Base-by-base conservation (phyloP, 2,888 invertebrate species). In the Amphipoea lucens region DNA sequence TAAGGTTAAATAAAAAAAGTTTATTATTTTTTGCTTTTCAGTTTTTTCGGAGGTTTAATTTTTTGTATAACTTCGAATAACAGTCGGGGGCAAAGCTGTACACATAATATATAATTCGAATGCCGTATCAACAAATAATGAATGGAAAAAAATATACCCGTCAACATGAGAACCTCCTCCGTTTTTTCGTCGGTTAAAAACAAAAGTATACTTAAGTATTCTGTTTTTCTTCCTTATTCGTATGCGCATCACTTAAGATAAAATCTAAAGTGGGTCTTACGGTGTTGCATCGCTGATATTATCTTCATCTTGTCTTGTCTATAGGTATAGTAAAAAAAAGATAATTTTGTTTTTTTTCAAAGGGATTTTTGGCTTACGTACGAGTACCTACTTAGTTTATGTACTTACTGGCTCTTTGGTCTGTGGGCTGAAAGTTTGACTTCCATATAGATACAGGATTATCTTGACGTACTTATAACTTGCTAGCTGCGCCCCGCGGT, bases 191-290 rank as follows among this genome's bases (percentile, higher is more conserved):
- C 29, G 29, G 29, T 29, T 29, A 29, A 29, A 29, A 74, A 75
- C 63, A 84, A 70, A 72, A 75, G 23, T 72, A 60, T 76, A 79
- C 74, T 65, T 69, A 71, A 72, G 62, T 66, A 71, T 85, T 85
- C 48, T 76, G 74, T 85, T 79, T 76, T 78, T 45, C 57, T 67
- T 17, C 62, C 66, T 67, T 48, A 51, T 76, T 77, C 72, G 29
- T 76, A 79, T 62, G 65, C 74, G 51, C 76, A 79, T 85, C 51
- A 74, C 74, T 85, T 74, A 70, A 68, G 79, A 85, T 76, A 77
- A 74, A 68, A 74, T 83, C 65, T 72, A 45, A 79, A 83, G 68
- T 66, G 71, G 62, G 76, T 65, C 67, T 76, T 85, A 77, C 12
- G 65, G 74, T 62, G 62, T 63, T 85, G 63, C 67, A 75, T 66